These are phyloP conservation scores for Reticulitermes speratus DNA, from an alignment of 1,140 invertebrate species.

Conservation along the genomic window DNA sequence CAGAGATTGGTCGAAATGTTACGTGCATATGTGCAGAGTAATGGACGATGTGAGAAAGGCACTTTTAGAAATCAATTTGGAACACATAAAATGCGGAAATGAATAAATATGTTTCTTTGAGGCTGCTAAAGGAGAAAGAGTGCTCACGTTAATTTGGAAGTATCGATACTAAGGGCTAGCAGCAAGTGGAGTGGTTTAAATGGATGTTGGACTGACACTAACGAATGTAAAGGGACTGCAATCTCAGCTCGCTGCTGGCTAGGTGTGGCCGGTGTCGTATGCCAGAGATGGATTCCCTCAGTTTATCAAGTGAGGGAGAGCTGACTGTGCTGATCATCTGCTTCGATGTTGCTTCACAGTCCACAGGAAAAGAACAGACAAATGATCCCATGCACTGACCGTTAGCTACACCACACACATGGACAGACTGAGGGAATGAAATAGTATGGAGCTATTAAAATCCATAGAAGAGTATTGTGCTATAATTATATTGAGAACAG, in stretches of 20 bases:
- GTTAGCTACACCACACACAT: background rate
- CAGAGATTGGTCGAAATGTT: too few species aligned
- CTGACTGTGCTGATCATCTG: slow-evolving; percentile 1
- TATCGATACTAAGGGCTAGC: background rate
- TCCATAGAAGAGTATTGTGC: background rate
- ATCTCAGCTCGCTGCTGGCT: background rate
- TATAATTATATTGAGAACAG: too few species aligned
- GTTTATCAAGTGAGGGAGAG: background rate
- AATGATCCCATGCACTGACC: background rate
- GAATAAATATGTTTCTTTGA: background rate
- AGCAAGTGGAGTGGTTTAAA: background rate
- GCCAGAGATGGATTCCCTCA: slow-evolving; percentile 4
- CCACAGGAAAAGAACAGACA: background rate
- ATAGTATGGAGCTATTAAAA: background rate
- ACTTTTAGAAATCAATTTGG: too few species aligned
- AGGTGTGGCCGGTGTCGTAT: background rate
- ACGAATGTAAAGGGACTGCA: background rate
- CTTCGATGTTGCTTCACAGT: background rate
- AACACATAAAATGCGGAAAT: too few species aligned
- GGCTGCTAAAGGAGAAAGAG: background rate
- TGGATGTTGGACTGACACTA: background rate
- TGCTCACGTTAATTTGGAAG: background rate
- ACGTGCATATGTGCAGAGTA: too few species aligned
- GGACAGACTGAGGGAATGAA: background rate
- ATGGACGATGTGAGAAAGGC: too few species aligned